Evolutionary conservation across 2,888 invertebrate genomes (phyloP).

Genomic region (Mythimna vitellina): DNA sequence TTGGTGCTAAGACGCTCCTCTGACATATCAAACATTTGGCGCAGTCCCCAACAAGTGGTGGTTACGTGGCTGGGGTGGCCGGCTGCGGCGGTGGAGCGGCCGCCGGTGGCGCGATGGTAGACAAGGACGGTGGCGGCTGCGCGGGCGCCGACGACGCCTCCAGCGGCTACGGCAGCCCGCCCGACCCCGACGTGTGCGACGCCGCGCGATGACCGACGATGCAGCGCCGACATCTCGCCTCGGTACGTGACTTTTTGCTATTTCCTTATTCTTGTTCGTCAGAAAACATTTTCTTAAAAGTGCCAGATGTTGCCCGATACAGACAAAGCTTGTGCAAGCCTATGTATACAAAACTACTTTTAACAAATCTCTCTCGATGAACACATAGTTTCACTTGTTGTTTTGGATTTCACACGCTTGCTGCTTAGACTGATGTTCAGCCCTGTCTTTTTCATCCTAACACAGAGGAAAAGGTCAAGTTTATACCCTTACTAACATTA

Average conservation of each 20-base stretch:
- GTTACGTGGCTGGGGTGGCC: slow-evolving; percentile 78
- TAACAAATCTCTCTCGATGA: background rate
- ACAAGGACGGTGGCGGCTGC: slow-evolving; percentile 85
- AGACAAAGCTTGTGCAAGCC: background rate
- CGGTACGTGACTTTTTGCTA: slow-evolving; percentile 70
- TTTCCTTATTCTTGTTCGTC: background rate
- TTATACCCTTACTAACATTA: slow-evolving; percentile 1
- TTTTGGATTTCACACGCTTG: background rate
- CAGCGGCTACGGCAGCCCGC: slow-evolving; percentile 94
- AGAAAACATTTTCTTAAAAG: background rate
- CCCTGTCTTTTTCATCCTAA: background rate
- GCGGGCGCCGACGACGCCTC: slow-evolving; percentile 93
- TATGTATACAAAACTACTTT: background rate
- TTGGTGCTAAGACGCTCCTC: background rate
- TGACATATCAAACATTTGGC: slow-evolving; percentile 30
- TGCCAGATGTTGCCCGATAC: too few species aligned
- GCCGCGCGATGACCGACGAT: slow-evolving; percentile 88
- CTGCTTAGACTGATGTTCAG: background rate
- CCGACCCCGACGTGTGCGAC: slow-evolving; percentile 92
- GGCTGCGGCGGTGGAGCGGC: slow-evolving; percentile 77
- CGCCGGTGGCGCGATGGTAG: slow-evolving; percentile 75
- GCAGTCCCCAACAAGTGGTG: slow-evolving; percentile 86
- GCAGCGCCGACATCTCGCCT: slow-evolving; percentile 87
- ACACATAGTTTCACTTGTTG: background rate
- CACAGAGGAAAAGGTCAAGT: slow-evolving; percentile 1